Evolutionary conservation across 2,113 vertebrate genomes (phyloP).

Genomic region (Edolisoma coerulescens): DNA sequence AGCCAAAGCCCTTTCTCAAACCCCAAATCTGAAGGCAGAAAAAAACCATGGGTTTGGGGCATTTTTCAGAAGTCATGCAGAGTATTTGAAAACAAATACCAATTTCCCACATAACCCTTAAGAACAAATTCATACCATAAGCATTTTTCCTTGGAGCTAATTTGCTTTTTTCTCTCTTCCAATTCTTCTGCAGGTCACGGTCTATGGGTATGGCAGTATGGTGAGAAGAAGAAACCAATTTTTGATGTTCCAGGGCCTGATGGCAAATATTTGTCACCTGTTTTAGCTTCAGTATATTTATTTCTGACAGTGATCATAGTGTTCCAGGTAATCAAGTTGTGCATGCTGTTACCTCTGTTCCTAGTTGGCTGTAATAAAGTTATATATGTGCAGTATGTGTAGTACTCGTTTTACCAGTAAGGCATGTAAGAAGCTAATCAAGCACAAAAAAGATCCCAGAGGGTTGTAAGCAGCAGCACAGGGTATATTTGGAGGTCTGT

Average conservation of each 20-base stretch:
- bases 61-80: background rate
- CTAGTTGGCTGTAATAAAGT: background rate
- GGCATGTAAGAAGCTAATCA: background rate
- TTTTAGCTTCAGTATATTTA: slow-evolving; percentile 87
- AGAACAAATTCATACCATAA: background rate
- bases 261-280: slow-evolving; percentile 85
- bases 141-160: background rate
- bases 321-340: slow-evolving; percentile 84
- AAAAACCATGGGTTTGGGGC: rapidly evolving
- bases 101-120: background rate
- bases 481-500: background rate
- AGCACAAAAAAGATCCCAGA: background rate
- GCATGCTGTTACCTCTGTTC: background rate
- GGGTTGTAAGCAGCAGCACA: background rate
- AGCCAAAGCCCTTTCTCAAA: background rate
- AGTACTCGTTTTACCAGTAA: background rate
- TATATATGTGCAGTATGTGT: background rate
- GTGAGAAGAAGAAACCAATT: slow-evolving; percentile 83
- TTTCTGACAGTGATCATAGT: slow-evolving; percentile 97
- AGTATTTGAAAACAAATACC: background rate
- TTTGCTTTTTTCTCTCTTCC: slow-evolving; percentile 4
- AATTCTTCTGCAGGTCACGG: slow-evolving; percentile 82
- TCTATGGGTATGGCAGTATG: slow-evolving; percentile 88
- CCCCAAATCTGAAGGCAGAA: background rate
- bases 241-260: slow-evolving; percentile 89